Evolutionary conservation across 2,888 invertebrate genomes (phyloP).

Genomic region (Gymnoscelis rufifasciata): DNA sequence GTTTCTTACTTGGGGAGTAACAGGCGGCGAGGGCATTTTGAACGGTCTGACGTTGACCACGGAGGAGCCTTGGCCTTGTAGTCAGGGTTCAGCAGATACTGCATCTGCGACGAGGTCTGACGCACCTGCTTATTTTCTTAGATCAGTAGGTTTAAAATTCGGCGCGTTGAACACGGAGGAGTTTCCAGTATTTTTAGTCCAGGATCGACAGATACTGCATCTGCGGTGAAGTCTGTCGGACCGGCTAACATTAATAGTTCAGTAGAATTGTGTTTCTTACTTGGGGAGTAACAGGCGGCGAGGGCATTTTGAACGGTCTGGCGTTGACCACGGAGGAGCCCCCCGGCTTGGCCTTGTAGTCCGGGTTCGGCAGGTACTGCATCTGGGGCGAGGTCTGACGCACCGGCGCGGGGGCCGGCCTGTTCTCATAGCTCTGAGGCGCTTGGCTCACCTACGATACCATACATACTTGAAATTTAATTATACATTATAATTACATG

Average conservation of each 20-base stretch:
- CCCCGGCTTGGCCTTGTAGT: slow-evolving; percentile 53
- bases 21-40: slow-evolving; percentile 73
- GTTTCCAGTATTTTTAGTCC: too few species aligned
- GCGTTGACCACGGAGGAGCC: slow-evolving; percentile 33
- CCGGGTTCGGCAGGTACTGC: slow-evolving; percentile 51
- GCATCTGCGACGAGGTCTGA: slow-evolving; percentile 49
- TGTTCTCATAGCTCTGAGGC: slow-evolving; percentile 38
- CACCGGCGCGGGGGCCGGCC: slow-evolving; percentile 29
- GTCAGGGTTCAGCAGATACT: slow-evolving; percentile 49
- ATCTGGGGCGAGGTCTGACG: slow-evolving; percentile 47
- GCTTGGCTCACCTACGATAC: slow-evolving; percentile 15
- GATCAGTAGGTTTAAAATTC: too few species aligned
- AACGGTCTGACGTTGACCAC: slow-evolving; percentile 50
- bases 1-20: slow-evolving; percentile 57
- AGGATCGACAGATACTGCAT: too few species aligned
- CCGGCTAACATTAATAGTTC: not conserved
- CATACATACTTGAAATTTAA: too few species aligned
- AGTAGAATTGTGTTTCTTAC: too few species aligned
- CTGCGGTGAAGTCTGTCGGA: too few species aligned
- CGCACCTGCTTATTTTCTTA: too few species aligned
- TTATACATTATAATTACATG: too few species aligned
- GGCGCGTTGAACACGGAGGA: too few species aligned
- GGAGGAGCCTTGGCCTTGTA: slow-evolving; percentile 52
- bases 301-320: slow-evolving; percentile 70
- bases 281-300: slow-evolving; percentile 64